Conservation (phyloP, 2,888 invertebrate species). For the Myathropa florea region DNA sequence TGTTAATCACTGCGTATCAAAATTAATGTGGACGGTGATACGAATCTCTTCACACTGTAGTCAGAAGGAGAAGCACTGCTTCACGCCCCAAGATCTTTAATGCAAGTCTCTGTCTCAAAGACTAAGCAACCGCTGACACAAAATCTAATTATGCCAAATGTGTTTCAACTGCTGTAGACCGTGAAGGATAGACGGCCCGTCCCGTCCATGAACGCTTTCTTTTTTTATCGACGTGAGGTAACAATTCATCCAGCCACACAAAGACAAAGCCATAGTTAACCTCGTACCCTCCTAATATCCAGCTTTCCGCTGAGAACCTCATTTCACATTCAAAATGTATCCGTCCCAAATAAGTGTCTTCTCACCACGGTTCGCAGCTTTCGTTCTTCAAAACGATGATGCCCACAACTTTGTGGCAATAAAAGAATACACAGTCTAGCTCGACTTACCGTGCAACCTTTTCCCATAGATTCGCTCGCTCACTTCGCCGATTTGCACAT, state of each 20-base stretch:
- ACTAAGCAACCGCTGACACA: neutral
- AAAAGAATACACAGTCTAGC: neutral
- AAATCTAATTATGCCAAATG: neutral
- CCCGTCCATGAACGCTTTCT: neutral
- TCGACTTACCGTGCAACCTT: neutral
- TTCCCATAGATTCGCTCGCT: neutral
- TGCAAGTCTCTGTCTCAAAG: neutral
- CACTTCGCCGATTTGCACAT: conserved; percentile 26
- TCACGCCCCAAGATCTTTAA: too few species aligned
- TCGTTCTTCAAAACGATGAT: neutral
- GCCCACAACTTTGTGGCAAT: too few species aligned
- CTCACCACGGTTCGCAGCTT: neutral
- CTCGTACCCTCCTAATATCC: neutral
- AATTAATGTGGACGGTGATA: too few species aligned
- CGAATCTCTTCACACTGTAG: too few species aligned
- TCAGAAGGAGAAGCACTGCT: too few species aligned
- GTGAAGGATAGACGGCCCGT: neutral
- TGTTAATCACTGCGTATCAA: too few species aligned
- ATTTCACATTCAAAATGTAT: neutral
- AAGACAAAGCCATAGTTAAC: neutral
- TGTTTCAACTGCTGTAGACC: neutral
- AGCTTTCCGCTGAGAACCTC: neutral
- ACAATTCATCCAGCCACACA: neutral
- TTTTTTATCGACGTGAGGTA: neutral
- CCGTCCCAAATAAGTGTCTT: neutral